Evolutionary conservation across 2,113 vertebrate species (phyloP), one percentile per base, ranked within the genome.

Genomic region (Anoplopoma fimbria): DNA sequence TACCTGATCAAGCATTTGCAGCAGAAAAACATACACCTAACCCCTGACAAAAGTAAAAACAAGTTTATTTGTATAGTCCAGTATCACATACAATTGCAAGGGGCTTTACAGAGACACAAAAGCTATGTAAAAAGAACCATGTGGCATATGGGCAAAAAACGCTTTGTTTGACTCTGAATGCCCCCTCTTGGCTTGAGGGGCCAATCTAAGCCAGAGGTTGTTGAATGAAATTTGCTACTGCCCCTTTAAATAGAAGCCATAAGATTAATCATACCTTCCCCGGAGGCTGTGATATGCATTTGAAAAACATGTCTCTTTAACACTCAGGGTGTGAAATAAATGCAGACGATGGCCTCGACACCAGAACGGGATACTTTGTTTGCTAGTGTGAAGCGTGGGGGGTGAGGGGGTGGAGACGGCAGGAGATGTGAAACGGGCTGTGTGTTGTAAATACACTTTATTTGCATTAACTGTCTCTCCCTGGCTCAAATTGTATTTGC

Each of bases 401-500:
- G 27, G 42, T 21, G 58, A 7, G 42, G 58, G 12, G 42, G 17
- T 42, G 23, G 25, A n/a, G 82, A 14, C 42, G 13, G 40, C 60
- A 29, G 64, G 55, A 63, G 71, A 60, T 21, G 12, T 31, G 77
- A 23, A 27, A 19, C 25, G 1, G 9, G 0, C 29, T 68, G 1
- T 86, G 77, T 89, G 77, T 84, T 91, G 84, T 29, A 78, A 92
- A 92, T 89, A 64, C 65, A 13, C 38, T 84, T 61, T n/a, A 88
- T 93, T 92, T 85, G 83, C 87, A 90, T 91, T n/a, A 65, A 83
- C 57, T 78, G 84, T 68, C 33, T 25, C 60, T 70, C 51, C 15
- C 4, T 12, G 36, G 25, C 19, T 72, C n/a, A 33, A n/a, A 47
- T 2, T 62, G 15, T 10, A 61, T 87, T 82, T 77, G 17, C 67